Percentiles rank a stretch among this genome's conserved stretches.
phyloP scores from a whole-genome alignment of 2,797 vertebrate species.

The Myotis findleyi region DNA sequence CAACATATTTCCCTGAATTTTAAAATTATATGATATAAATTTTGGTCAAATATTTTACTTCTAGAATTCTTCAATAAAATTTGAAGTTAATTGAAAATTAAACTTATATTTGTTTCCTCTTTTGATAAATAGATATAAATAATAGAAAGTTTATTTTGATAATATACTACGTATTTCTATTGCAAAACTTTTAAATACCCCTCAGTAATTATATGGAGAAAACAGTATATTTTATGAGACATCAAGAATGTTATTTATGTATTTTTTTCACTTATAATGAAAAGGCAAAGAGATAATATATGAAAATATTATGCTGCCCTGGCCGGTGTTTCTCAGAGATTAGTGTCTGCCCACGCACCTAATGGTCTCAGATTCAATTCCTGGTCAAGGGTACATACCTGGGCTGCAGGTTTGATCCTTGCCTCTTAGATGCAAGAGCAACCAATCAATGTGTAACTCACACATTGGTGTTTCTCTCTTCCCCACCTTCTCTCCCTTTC shows the following conservation, averaged over 20 bases:
- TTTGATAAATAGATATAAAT: neutral
- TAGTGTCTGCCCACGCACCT: neutral
- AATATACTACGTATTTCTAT: neutral
- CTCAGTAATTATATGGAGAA: neutral
- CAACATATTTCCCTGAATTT: neutral
- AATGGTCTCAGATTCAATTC: neutral
- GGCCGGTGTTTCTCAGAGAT: neutral
- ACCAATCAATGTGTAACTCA: neutral
- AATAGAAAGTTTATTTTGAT: neutral
- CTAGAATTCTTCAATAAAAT: neutral
- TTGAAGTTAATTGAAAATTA: neutral
- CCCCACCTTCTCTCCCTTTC: neutral
- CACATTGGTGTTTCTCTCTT: neutral
- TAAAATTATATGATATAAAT: neutral
- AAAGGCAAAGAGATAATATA: neutral
- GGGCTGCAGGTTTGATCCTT: neutral
- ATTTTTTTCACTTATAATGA: neutral
- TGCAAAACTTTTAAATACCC: neutral
- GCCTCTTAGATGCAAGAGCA: neutral
- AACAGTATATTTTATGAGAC: neutral
- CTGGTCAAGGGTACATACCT: neutral
- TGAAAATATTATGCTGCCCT: neutral
- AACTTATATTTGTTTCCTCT: neutral
- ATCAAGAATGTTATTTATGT: neutral
- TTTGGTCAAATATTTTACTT: neutral